Percentiles rank a stretch among this genome's conserved stretches.
phyloP scores from a whole-genome alignment of 2,113 vertebrate genomes.

The Megaptera novaeangliae region DNA sequence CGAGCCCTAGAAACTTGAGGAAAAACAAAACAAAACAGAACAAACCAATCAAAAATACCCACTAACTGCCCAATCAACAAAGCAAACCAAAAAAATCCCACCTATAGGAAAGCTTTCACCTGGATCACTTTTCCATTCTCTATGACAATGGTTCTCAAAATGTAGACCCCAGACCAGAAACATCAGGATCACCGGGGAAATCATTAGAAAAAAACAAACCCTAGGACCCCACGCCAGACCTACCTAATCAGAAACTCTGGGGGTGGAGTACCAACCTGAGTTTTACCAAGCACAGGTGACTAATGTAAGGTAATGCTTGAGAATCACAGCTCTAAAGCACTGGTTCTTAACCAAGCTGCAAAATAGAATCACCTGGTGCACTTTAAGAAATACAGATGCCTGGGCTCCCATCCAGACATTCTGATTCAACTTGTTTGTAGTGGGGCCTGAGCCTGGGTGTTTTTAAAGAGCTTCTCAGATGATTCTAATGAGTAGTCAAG shows the following conservation, averaged over 20 bases:
- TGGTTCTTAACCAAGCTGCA: not conserved
- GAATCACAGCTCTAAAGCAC: not conserved
- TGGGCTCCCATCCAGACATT: slow-evolving; percentile 12
- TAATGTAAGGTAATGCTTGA: not conserved
- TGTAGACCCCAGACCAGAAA: not conserved
- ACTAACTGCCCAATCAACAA: not conserved
- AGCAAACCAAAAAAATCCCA: not conserved
- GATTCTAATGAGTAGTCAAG: not conserved
- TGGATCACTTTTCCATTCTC: not conserved
- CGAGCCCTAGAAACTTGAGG: not conserved
- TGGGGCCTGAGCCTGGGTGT: not conserved
- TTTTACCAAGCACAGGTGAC: not conserved
- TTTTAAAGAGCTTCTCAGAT: not conserved
- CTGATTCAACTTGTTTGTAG: not conserved
- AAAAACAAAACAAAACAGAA: not conserved
- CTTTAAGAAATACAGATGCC: not conserved
- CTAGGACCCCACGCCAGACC: not conserved
- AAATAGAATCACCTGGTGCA: not conserved
- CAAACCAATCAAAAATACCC: not conserved
- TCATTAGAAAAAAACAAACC: not conserved
- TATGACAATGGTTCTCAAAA: not conserved
- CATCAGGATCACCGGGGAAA: not conserved
- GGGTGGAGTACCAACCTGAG: not conserved
- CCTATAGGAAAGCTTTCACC: not conserved
- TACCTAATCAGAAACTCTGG: not conserved